Evolutionary conservation across 2,113 vertebrate genomes (phyloP), one percentile per base, ranked within the genome.

Genomic region (Xiphophorus couchianus): DNA sequence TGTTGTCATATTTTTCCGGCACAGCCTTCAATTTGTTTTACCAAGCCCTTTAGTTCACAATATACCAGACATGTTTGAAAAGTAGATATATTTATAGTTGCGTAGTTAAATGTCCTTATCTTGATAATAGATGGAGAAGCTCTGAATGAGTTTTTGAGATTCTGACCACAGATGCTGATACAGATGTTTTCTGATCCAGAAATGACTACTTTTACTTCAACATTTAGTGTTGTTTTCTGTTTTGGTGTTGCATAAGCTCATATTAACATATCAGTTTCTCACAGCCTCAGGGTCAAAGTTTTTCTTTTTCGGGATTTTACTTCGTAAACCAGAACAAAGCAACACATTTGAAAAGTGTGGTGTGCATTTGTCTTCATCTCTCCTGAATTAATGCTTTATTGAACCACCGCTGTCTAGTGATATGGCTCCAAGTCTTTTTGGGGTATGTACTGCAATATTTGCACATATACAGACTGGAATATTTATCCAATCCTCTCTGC

Each of bases 41-140:
- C 51, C 39, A 62, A 22, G 65, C 17, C 14, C 70, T 74, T 82
- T 39, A 51, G 60, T 29, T 27, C 22, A 15, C 19, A 68, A 35
- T 37, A 48, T 9, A 60, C 8, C 25, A 35, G 14, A 19, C 28
- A 71, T 74, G 44, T 13, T 5, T 67, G 8, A 27, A 22, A 66
- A 13, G 33, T 37, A 14, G 33, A 39, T 66, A 35, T 66, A 63
- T 76, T 29, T 66, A 71, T 13, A 65, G 37, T 58, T 58, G 8
- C 15, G 3, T 17, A 17, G 42, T 44, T 44, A 44, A 48, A 48
- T 48, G 17, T 1, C 0, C 14, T 0, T 9, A 58, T 58, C 25
- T 58, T 58, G 5, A 2, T 25, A n/a, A 25, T 10, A n/a, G 51
- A 58, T 58, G 22, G 25, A 58, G 25, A 25, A n/a, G 8, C 1